Base-by-base conservation (phyloP, 2,888 invertebrate species). In the Caenorhabditis sp. region DNA sequence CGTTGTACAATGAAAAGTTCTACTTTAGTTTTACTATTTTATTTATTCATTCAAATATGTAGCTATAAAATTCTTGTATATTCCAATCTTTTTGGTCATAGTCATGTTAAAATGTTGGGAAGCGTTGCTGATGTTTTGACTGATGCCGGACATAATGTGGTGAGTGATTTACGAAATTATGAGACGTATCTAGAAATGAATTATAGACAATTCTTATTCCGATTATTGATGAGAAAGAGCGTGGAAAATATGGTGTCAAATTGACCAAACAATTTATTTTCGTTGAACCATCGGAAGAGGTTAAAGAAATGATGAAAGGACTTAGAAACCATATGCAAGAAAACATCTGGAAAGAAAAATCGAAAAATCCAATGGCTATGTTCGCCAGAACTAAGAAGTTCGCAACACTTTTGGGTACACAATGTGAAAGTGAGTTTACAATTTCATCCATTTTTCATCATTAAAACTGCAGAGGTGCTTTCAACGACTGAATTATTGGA, bases 101-200 rank as follows among this genome's bases (percentile, higher is more conserved):
- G 74, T 56, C 81, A 81, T 60, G 67, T 76, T 7, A 70, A 73
- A 21, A 64, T 71, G 36, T 27, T 81, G 52, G 71, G 67, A 0
- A 53, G 61, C 0, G 63, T 78, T 2, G 76, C 78, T 0, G 78
- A 78, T 52, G 63, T 61, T 50, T 53, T 78, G 53, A 71, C 73
- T 2, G 76, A 78, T 61, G 71, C 68, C 1, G 78, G 76, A 50
- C 70, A 73, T 25, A 67, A 78, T 65, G 78, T 78, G 70, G 78
- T 78, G 4, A 20, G 73, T 43, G 52, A 52, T 52, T 31, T 27
- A 1, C n/a, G 17, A 20, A 8, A 27, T 56, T 56, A 43, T 56
- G 54, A 63, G 63, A 38, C 53, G 14, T 43, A 10, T 26, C 17
- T 10, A 54, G 31, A 31, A 31, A 31, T 26, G 1, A 10, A 7